A percentile compares a stretch with the other conserved stretches of the same genome.
phyloP scores from a whole-genome alignment of 2,888 invertebrate species.

The Cyclophora albipunctata region DNA sequence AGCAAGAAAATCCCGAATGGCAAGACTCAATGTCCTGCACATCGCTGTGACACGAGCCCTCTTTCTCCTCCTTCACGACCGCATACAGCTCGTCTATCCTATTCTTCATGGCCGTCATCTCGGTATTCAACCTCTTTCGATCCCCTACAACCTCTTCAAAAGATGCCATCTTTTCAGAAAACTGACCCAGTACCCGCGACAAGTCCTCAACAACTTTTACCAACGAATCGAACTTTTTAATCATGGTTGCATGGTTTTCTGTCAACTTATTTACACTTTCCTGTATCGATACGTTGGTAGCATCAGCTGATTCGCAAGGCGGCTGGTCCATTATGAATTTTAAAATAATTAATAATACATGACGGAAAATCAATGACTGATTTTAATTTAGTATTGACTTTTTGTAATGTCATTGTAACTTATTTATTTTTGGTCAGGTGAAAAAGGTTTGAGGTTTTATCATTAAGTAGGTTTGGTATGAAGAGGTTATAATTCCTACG shows the following conservation, averaged over 20 bases:
- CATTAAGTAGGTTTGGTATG: no score
- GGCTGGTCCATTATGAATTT: no score
- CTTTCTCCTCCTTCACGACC: conserved; percentile 57
- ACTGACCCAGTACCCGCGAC: conserved; percentile 30
- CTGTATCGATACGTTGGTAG: conserved; percentile 21
- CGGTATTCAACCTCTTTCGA: conserved; percentile 36
- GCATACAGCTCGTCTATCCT: conserved; percentile 53
- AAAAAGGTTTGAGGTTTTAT: no score
- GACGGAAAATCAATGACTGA: no score
- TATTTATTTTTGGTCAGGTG: no score
- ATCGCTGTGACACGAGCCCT: conserved; percentile 39
- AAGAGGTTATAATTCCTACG: no score
- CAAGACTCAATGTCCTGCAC: conserved; percentile 52
- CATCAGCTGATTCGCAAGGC: no score
- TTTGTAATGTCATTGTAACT: no score
- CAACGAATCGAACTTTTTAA: conserved; percentile 46
- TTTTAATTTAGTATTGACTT: no score
- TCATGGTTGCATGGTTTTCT: conserved; percentile 37
- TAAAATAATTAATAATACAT: no score
- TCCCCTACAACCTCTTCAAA: conserved; percentile 45
- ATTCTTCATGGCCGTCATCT: conserved; percentile 42
- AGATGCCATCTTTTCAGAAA: conserved; percentile 41
- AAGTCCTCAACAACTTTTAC: conserved; percentile 48
- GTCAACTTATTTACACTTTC: conserved; percentile 44
- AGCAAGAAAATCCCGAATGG: conserved; percentile 56